These are phyloP conservation scores for Pectinophora gossypiella DNA, from an alignment of 1,140 invertebrate genomes.

Conservation along the genomic window DNA sequence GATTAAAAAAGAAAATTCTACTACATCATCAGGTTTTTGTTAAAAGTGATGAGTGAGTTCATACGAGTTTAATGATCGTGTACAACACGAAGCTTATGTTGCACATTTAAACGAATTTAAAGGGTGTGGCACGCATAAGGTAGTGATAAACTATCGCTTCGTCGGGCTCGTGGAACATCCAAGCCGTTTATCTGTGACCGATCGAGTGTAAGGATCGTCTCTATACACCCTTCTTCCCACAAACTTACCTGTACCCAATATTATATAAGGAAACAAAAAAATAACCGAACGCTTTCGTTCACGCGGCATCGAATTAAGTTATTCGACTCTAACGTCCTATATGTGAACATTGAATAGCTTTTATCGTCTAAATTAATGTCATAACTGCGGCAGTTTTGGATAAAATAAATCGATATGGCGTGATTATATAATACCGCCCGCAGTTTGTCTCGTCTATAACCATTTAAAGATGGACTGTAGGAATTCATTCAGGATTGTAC, in stretches of 20 bases:
- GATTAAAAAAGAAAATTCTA: too few species aligned
- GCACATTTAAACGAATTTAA: too few species aligned
- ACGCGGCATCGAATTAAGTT: slow-evolving; percentile 59
- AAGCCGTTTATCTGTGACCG: slow-evolving; percentile 47
- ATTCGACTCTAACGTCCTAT: slow-evolving; percentile 64
- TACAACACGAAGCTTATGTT: too few species aligned
- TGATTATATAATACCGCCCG: slow-evolving; percentile 70
- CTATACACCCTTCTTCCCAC: slow-evolving; percentile 62
- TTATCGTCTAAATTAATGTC: slow-evolving; percentile 72
- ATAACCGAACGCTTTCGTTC: slow-evolving; percentile 49
- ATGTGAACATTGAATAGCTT: slow-evolving; percentile 58
- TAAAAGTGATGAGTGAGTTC: too few species aligned
- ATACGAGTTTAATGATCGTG: too few species aligned
- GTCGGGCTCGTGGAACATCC: background rate
- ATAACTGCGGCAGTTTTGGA: slow-evolving; percentile 69
- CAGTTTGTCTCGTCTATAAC: slow-evolving; percentile 42
- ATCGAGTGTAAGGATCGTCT: slow-evolving; percentile 47
- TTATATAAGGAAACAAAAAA: slow-evolving; percentile 51
- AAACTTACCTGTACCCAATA: slow-evolving; percentile 51
- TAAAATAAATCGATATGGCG: slow-evolving; percentile 71
- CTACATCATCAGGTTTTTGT: too few species aligned
- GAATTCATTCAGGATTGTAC: slow-evolving; percentile 30
- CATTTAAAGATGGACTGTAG: slow-evolving; percentile 33
- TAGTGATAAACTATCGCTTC: background rate
- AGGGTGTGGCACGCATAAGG: too few species aligned